Percentiles rank a stretch among this genome's conserved stretches.
Conservation (phyloP, 2,888 invertebrate species). For the Microctonus hyperodae region DNA sequence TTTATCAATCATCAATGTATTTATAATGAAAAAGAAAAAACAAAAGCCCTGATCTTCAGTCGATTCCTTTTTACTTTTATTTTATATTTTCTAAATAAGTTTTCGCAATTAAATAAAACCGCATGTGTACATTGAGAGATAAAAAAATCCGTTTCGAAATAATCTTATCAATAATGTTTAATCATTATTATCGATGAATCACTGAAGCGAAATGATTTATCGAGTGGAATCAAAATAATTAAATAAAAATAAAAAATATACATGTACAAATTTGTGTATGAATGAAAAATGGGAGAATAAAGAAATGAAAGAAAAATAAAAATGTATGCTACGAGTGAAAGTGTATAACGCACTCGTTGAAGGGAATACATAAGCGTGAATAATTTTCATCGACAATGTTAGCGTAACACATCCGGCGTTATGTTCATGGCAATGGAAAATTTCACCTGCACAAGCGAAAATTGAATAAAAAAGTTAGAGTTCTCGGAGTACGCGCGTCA, state of each 20-base stretch:
- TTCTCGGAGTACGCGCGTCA: not conserved
- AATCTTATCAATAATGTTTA: too few relatives aligned
- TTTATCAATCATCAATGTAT: not conserved
- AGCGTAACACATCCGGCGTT: conserved; percentile 14
- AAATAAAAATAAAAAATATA: not conserved
- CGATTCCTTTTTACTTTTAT: not conserved
- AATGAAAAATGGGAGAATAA: not conserved
- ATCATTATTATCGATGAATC: too few relatives aligned
- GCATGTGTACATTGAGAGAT: too few relatives aligned
- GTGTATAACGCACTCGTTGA: not conserved
- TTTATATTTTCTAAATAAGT: not conserved
- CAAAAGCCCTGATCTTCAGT: not conserved
- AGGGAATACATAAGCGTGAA: conserved; percentile 8
- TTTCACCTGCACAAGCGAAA: conserved; percentile 27
- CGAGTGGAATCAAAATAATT: not conserved
- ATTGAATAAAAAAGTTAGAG: conserved; percentile 3
- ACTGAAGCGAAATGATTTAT: too few relatives aligned
- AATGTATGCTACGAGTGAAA: not conserved
- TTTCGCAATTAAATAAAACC: too few relatives aligned
- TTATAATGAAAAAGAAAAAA: not conserved
- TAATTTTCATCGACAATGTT: conserved; percentile 23
- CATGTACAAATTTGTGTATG: not conserved
- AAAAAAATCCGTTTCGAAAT: too few relatives aligned
- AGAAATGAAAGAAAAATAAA: not conserved
- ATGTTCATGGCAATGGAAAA: conserved; percentile 23